Base-by-base conservation (phyloP, 2,888 invertebrate species). In the Orchesellides sinensis region DNA sequence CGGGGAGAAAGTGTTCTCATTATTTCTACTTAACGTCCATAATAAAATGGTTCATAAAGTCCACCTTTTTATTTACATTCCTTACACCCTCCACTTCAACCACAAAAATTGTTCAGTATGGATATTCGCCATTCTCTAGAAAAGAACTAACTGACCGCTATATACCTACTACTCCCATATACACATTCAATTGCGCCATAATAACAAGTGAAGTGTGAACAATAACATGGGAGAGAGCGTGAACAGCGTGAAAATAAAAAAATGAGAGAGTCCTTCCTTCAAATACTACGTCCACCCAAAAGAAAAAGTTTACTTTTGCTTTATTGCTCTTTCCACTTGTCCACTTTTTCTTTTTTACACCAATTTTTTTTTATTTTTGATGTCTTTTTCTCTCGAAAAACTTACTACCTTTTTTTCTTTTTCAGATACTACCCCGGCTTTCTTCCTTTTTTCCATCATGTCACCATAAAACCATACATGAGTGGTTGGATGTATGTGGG, bases 291-390 rank as follows among this genome's bases (percentile, higher is more conserved):
- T n/a, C n/a, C n/a, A n/a, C n/a, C n/a, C n/a, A n/a, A n/a, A n/a
- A n/a, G n/a, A n/a, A n/a, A 79, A 79, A 79, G 79, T 79, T 79
- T 79, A 79, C 79, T 79, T 79, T 79, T 79, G 79, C 79, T 79
- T 79, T 79, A 79, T 79, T 79, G 79, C 79, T 79, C 79, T 79
- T 79, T 79, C 79, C 79, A 79, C 79, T 79, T 79, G 79, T 79
- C 79, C 79, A 79, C 79, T 79, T 79, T 40, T 25, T 29, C 14
- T 29, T 2, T 25, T 32, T 66, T 32, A 10, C 65, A 56, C 27
- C 27, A n/a, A 47, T n/a, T 4, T 47, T 47, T 47, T 61, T 61
- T 29, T 2, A 54, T 54, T 52, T 56, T 40, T 54, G 56, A 70
- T 54, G 70, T 56, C 70, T 56, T 32, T 70, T 52, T 68, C n/a